Conservation (phyloP, 2,888 invertebrate species). For the Cantharis flavilabris region DNA sequence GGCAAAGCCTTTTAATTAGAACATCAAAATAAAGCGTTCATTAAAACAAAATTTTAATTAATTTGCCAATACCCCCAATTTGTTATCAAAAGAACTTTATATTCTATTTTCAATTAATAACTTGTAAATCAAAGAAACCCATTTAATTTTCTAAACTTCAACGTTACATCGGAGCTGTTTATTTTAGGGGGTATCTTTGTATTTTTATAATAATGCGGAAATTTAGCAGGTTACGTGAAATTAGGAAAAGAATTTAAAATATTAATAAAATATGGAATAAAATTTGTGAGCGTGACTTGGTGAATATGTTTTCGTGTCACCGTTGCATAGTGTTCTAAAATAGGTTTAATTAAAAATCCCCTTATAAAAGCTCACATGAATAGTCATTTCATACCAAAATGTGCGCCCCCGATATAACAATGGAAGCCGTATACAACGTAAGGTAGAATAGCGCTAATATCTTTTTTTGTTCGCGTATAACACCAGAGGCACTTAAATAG, state of each 20-base stretch:
- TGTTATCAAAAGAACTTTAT: not conserved
- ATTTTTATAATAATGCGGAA: not conserved
- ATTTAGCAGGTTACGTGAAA: not conserved
- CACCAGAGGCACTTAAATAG: not conserved
- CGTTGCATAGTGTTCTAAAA: not conserved
- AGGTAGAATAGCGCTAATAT: not conserved
- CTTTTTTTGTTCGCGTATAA: not conserved
- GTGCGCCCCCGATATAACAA: not conserved
- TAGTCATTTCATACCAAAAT: not conserved
- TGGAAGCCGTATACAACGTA: not conserved
- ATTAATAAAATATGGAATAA: not conserved
- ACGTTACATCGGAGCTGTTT: not conserved
- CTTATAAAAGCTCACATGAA: not conserved
- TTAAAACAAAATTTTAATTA: not conserved
- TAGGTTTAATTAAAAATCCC: not conserved
- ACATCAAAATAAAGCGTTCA: not conserved
- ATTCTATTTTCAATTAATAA: not conserved
- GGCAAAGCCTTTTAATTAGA: not conserved
- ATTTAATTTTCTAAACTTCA: not conserved
- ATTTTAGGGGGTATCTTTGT: too few relatives aligned
- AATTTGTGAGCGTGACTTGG: not conserved
- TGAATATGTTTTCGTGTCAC: not conserved
- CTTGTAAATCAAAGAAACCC: not conserved
- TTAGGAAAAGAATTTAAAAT: not conserved
- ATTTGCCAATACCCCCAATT: not conserved